phyloP scores from a whole-genome alignment of 2,113 vertebrate species.

The Calyptomena viridis region DNA sequence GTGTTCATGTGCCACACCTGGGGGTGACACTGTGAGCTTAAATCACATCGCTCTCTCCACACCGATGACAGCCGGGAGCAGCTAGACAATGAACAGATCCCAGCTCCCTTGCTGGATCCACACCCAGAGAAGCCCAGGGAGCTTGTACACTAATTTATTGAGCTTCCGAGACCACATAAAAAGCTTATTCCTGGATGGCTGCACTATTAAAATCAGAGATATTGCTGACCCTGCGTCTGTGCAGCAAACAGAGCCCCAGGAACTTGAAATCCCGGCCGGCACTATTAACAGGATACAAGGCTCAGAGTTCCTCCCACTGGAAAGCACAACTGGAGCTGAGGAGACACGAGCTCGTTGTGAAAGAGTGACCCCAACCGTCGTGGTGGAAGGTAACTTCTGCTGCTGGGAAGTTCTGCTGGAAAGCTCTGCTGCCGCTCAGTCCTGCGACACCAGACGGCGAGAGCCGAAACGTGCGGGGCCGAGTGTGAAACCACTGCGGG shows the following conservation, averaged over 20 bases:
- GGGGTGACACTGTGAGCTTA: background rate
- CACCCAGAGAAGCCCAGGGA: background rate
- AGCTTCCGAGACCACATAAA: background rate
- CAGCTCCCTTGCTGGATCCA: background rate
- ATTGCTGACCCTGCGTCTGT: background rate
- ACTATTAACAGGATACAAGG: background rate
- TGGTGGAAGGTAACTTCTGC: background rate
- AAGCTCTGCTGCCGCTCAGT: background rate
- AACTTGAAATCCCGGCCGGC: background rate
- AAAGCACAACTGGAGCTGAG: fast-evolving
- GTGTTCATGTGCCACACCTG: background rate
- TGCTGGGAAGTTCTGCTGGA: background rate
- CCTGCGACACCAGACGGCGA: background rate
- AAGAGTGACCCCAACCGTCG: slow-evolving; percentile 53
- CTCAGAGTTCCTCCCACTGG: fast-evolving
- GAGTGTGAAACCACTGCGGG: background rate
- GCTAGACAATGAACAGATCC: background rate
- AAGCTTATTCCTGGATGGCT: background rate
- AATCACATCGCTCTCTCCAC: background rate
- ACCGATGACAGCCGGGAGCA: fast-evolving
- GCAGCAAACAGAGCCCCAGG: background rate
- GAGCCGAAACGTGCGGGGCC: background rate
- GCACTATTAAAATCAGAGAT: background rate
- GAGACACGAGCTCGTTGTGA: background rate
- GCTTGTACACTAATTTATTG: background rate